Percentiles rank a stretch among this genome's conserved stretches.
Conservation (phyloP, 2,113 vertebrate species). For the Silurus glanis region DNA sequence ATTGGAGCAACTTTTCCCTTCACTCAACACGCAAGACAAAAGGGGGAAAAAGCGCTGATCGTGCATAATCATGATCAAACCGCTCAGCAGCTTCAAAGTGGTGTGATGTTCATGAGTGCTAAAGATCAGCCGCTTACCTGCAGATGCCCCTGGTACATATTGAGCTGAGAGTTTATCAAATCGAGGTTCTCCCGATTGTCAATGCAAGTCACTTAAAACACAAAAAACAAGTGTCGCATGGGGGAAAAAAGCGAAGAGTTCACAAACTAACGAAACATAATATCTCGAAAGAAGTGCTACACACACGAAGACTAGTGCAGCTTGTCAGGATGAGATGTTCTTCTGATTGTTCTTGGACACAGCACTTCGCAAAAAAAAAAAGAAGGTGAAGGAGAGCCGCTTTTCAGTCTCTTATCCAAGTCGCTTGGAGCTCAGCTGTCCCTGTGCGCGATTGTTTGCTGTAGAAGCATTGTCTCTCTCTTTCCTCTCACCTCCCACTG, state of each 20-base stretch:
- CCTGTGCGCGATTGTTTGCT: neutral
- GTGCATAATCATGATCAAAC: neutral
- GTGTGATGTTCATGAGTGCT: neutral
- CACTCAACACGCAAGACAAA: neutral
- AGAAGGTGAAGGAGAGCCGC: neutral
- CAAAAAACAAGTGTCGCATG: constrained; percentile 40
- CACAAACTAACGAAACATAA: constrained; percentile 44
- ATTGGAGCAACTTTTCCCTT: constrained; percentile 7
- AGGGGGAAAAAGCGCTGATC: neutral
- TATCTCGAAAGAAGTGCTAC: constrained; percentile 8
- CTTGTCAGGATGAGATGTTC: constrained; percentile 55
- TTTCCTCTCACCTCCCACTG: constrained; percentile 45
- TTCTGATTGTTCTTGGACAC: constrained; percentile 49
- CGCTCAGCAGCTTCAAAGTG: neutral
- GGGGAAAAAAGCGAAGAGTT: constrained; percentile 48
- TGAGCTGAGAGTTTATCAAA: constrained; percentile 64
- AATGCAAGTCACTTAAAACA: constrained; percentile 57
- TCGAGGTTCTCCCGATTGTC: constrained; percentile 57
- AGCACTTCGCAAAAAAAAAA: constrained; percentile 37
- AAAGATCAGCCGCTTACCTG: constrained; percentile 68
- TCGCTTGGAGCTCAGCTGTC: neutral
- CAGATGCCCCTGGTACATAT: constrained; percentile 83
- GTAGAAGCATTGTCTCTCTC: constrained; percentile 11
- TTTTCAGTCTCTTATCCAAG: constrained; percentile 1
- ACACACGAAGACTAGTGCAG: neutral